Evolutionary conservation across 1,140 invertebrate genomes (phyloP).

Genomic region (Nasonia longicornis): DNA sequence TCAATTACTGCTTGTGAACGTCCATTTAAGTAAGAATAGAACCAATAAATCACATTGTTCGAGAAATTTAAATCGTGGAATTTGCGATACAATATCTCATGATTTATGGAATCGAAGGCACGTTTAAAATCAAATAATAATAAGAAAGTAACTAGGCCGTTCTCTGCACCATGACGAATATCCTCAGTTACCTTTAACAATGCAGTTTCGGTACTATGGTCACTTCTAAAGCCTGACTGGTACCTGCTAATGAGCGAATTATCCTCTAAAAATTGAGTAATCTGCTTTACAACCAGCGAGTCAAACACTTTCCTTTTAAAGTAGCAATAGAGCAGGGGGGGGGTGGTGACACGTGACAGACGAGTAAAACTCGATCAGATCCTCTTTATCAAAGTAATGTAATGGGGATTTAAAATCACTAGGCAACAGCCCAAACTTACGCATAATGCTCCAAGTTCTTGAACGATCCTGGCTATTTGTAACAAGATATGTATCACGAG

Average conservation of each 20-base stretch:
- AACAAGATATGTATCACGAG: neutral
- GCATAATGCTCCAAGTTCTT: neutral
- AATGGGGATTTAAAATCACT: neutral
- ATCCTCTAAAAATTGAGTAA: neutral
- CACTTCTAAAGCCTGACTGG: neutral
- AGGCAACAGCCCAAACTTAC: neutral
- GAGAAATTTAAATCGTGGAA: neutral
- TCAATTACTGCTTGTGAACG: neutral
- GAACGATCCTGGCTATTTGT: neutral
- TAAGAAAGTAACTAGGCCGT: slow-evolving; percentile 5
- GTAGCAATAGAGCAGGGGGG: neutral
- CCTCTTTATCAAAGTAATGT: neutral
- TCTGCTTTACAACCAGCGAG: neutral
- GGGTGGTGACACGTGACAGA: neutral
- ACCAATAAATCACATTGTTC: neutral
- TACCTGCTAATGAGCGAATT: neutral
- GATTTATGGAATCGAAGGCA: slow-evolving; percentile 20
- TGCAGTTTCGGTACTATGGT: slow-evolving; percentile 1
- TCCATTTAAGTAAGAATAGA: slow-evolving; percentile 10
- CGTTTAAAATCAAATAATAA: slow-evolving; percentile 29
- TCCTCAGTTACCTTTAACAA: slow-evolving; percentile 11
- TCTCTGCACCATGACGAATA: neutral
- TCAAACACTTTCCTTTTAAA: neutral
- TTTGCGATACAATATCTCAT: neutral
- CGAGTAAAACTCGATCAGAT: neutral